A percentile compares a stretch with the other conserved stretches of the same genome.
Evolutionary conservation across 2,113 vertebrate genomes (phyloP).

Genomic region (human (Homo sapiens)): GRCh38 chr15:96237501-96238000

Average conservation of each 20-base stretch:
- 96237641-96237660: conserved; percentile 6
- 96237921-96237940: neutral
- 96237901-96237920: conserved; percentile 78
- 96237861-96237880: conserved; percentile 77
- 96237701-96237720: conserved; percentile 65
- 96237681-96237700: conserved; percentile 60
- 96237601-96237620: neutral
- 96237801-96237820: conserved; percentile 66
- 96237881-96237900: conserved; percentile 69
- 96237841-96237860: conserved; percentile 74
- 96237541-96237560: conserved; percentile 60
- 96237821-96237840: conserved; percentile 72
- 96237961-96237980: conserved; percentile 70
- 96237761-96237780: conserved; percentile 59
- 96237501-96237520: conserved; percentile 70
- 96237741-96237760: conserved; percentile 62
- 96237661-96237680: conserved; percentile 72
- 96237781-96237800: conserved; percentile 57
- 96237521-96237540: conserved; percentile 48
- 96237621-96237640: neutral
- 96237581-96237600: neutral
- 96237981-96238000: conserved; percentile 69
- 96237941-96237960: conserved; percentile 34
- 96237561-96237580: neutral
- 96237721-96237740: conserved; percentile 66